These are phyloP conservation scores for Hemicordylus capensis DNA, from an alignment of 2,113 vertebrate species.

Conservation along the genomic window DNA sequence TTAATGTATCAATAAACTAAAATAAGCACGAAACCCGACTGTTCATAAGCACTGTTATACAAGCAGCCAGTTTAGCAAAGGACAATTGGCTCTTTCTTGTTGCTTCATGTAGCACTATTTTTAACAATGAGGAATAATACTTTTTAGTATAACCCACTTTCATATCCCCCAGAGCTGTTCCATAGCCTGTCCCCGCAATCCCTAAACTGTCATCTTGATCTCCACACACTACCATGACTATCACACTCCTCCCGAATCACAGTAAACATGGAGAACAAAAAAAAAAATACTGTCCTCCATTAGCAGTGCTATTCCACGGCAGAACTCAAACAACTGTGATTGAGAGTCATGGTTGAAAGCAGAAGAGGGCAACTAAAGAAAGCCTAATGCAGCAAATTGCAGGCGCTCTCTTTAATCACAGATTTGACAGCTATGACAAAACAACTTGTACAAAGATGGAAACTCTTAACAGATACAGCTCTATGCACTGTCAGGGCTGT, in stretches of 20 bases:
- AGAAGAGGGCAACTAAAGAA: constrained; percentile 18
- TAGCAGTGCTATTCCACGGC: constrained; percentile 5
- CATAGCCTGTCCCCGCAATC: too few species aligned
- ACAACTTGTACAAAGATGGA: background rate
- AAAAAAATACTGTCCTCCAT: background rate
- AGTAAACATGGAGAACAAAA: rapidly evolving
- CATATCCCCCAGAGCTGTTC: too few species aligned
- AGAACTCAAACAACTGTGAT: constrained; percentile 34
- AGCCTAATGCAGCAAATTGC: background rate
- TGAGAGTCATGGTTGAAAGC: constrained; percentile 24
- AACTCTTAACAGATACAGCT: background rate
- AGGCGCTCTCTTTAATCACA: constrained; percentile 23
- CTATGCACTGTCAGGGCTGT: background rate
- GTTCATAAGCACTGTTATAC: background rate
- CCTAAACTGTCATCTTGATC: too few species aligned
- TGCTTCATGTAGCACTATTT: too few species aligned
- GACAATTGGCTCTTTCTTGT: background rate
- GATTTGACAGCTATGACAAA: constrained; percentile 29
- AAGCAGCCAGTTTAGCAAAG: rapidly evolving
- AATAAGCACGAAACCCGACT: background rate
- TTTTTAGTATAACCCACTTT: too few species aligned
- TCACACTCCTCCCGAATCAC: background rate
- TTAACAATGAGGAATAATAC: too few species aligned
- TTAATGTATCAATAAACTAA: background rate
- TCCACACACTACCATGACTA: background rate